A percentile compares a stretch with the other conserved stretches of the same genome.
Evolutionary conservation across 2,888 invertebrate genomes (phyloP).

Genomic region (Hedychridium roseum): DNA sequence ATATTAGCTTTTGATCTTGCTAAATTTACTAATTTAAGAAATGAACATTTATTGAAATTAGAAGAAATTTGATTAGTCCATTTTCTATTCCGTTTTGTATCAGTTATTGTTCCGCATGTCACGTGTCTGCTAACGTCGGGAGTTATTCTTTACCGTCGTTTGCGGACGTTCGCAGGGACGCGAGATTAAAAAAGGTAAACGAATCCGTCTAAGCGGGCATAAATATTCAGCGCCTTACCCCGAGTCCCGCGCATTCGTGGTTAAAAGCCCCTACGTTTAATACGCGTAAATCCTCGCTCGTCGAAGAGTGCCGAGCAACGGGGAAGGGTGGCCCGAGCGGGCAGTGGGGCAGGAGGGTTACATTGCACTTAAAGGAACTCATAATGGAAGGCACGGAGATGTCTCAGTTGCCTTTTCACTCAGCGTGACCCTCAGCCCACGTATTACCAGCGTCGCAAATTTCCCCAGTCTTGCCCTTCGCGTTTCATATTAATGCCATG

Average conservation of each 20-base stretch:
- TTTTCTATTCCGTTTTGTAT: no score
- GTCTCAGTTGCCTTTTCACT: conserved; percentile 9
- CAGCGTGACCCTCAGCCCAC: no score
- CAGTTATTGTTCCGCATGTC: no score
- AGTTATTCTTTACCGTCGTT: no score
- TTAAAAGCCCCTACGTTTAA: conserved; percentile 48
- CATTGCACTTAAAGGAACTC: conserved; percentile 23
- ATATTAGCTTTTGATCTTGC: no score
- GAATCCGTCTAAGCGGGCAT: conserved; percentile 37
- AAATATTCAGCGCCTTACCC: conserved; percentile 41
- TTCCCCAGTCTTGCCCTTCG: no score
- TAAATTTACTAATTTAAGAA: no score
- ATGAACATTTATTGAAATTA: no score
- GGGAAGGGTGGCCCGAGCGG: neutral
- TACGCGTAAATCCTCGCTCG: conserved; percentile 36
- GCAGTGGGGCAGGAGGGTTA: neutral
- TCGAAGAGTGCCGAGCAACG: conserved; percentile 11
- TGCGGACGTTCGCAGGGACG: neutral
- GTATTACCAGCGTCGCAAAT: no score
- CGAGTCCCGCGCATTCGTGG: conserved; percentile 30
- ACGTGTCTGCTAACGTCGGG: no score
- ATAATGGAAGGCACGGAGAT: conserved; percentile 10
- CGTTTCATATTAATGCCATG: no score
- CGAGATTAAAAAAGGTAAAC: conserved; percentile 28
- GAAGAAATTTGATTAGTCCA: no score